A percentile compares a stretch with the other conserved stretches of the same genome.
Evolutionary conservation across 2,888 invertebrate species (phyloP).

Genomic region (Plagodis dolabraria): DNA sequence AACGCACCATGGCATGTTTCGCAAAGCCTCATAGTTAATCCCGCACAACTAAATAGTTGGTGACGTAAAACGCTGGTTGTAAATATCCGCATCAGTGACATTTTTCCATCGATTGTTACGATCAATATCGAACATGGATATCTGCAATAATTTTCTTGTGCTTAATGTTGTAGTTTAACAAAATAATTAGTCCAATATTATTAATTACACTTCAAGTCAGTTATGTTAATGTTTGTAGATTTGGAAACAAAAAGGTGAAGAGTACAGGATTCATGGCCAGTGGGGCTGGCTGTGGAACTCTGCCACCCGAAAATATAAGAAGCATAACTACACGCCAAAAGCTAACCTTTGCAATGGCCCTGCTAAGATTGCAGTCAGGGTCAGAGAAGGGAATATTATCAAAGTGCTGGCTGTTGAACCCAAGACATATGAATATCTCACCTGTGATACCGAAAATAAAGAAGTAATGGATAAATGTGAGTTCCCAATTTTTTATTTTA

Average conservation of each 20-base stretch:
- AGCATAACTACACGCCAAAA: constrained; percentile 57
- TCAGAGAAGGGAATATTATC: constrained; percentile 87
- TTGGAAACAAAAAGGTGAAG: constrained; percentile 99
- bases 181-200: too few species aligned
- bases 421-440: constrained; percentile 89
- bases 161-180: background rate
- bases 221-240: constrained; percentile 65
- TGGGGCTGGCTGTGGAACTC: constrained; percentile 99
- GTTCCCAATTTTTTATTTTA: constrained; percentile 37
- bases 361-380: constrained; percentile 91
- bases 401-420: constrained; percentile 93
- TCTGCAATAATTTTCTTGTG: too few species aligned
- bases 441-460: constrained; percentile 78
- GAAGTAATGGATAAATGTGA: constrained; percentile 73
- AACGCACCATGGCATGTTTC: too few species aligned
- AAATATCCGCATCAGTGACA: too few species aligned
- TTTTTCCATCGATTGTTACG: too few species aligned
- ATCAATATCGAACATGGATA: too few species aligned
- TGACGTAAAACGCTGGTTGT: too few species aligned
- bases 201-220: too few species aligned
- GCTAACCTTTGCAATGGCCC: constrained; percentile 83
- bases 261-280: constrained; percentile 97
- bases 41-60: too few species aligned
- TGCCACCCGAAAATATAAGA: constrained; percentile 86
- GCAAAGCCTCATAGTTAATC: too few species aligned